These are phyloP conservation scores for Galeruca laticollis DNA, from an alignment of 2,888 invertebrate genomes.

Conservation along the genomic window DNA sequence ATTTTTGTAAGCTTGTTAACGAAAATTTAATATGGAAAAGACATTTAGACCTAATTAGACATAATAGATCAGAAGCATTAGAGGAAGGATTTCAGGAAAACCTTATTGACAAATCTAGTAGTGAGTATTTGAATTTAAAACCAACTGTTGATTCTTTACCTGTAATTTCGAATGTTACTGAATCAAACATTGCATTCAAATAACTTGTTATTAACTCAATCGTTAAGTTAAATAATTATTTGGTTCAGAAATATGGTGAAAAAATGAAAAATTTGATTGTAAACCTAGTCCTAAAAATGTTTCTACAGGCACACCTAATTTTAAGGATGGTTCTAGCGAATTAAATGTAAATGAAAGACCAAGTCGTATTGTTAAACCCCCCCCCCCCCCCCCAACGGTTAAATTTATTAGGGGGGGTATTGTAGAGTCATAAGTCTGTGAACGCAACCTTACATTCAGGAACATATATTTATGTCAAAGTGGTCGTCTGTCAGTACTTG, in stretches of 20 bases:
- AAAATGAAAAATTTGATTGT: neutral
- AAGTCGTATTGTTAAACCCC: neutral
- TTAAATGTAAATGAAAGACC: constrained; percentile 4
- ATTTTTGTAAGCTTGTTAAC: too few species aligned
- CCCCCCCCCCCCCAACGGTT: neutral
- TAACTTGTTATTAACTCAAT: neutral
- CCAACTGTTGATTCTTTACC: neutral
- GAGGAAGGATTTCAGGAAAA: neutral
- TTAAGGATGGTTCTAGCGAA: neutral
- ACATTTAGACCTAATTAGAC: too few species aligned
- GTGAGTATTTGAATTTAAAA: constrained; percentile 2
- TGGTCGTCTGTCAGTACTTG: too few species aligned
- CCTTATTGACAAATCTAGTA: constrained; percentile 2
- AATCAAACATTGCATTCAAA: neutral
- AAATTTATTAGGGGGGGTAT: constrained; percentile 2
- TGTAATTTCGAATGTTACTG: neutral
- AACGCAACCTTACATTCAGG: neutral
- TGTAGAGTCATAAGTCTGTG: neutral
- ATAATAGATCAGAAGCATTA: too few species aligned
- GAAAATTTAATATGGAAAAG: too few species aligned
- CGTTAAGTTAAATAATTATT: neutral
- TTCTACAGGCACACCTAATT: neutral
- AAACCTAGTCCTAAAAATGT: neutral
- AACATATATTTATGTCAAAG: too few species aligned
- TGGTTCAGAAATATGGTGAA: neutral